Percentiles rank a stretch among this genome's conserved stretches.
These are phyloP conservation scores for Pterois miles DNA, from an alignment of 2,797 vertebrate species.

Conservation along the genomic window DNA sequence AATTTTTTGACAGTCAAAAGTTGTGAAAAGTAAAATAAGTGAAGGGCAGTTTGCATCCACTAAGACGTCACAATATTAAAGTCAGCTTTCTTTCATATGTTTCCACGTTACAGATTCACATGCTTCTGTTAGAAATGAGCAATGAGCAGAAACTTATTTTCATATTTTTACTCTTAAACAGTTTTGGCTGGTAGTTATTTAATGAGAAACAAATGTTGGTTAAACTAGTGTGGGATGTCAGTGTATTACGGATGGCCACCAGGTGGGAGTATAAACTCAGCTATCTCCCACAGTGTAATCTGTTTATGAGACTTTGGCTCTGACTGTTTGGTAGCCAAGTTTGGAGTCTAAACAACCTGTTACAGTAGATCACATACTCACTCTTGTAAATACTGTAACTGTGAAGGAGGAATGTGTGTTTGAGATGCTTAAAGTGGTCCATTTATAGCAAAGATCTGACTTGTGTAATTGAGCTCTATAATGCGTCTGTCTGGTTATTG, in stretches of 20 bases:
- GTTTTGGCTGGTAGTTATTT: background rate
- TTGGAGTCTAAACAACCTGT: slow-evolving; percentile 76
- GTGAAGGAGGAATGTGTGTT: slow-evolving; percentile 35
- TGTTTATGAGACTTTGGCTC: slow-evolving; percentile 44
- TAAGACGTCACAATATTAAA: background rate
- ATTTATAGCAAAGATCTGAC: slow-evolving; percentile 14
- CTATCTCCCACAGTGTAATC: background rate
- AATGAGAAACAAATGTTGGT: background rate
- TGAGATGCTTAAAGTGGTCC: slow-evolving; percentile 34
- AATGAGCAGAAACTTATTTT: background rate
- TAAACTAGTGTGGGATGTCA: background rate
- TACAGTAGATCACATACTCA: slow-evolving; percentile 53
- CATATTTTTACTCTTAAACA: background rate
- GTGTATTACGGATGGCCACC: slow-evolving; percentile 47
- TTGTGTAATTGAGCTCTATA: slow-evolving; percentile 4
- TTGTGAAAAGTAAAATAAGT: background rate
- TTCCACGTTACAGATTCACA: background rate
- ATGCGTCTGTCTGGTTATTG: slow-evolving; percentile 41
- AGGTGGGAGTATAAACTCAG: slow-evolving; percentile 66
- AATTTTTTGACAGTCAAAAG: background rate
- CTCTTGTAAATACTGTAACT: slow-evolving; percentile 46
- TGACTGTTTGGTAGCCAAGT: slow-evolving; percentile 42
- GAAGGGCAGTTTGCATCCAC: background rate
- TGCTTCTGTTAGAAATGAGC: background rate
- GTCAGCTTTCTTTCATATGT: background rate